These are phyloP conservation scores for Aromia moschata DNA, from an alignment of 2,888 invertebrate species.

Conservation along the genomic window DNA sequence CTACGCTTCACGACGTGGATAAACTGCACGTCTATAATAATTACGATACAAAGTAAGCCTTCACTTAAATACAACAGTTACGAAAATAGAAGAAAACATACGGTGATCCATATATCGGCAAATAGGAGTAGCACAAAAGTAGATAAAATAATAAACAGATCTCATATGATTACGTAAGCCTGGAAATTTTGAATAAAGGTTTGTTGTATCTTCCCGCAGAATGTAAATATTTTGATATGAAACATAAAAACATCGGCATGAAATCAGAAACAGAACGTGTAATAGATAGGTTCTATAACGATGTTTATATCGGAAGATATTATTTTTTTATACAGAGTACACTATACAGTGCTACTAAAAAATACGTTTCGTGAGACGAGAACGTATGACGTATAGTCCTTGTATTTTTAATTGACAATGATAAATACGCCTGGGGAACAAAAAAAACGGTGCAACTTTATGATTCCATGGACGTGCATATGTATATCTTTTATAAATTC, in stretches of 20 bases:
- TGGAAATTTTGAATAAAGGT: slow-evolving; percentile 14
- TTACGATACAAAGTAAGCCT: no score
- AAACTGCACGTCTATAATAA: no score
- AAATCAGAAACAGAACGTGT: slow-evolving; percentile 6
- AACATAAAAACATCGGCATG: slow-evolving; percentile 11
- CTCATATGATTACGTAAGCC: slow-evolving; percentile 13
- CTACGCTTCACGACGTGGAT: no score
- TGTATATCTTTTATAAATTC: no score
- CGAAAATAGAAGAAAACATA: neutral
- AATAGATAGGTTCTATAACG: slow-evolving; percentile 14
- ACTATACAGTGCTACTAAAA: neutral
- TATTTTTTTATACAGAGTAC: neutral
- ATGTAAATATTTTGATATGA: slow-evolving; percentile 20
- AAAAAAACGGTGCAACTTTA: no score
- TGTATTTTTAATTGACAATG: no score
- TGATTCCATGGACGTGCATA: no score
- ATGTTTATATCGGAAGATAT: slow-evolving; percentile 2
- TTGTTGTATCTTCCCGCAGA: slow-evolving; percentile 18
- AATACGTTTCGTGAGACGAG: neutral
- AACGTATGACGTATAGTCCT: no score
- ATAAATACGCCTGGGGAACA: no score
- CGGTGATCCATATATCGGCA: neutral
- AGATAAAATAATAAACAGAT: slow-evolving; percentile 1
- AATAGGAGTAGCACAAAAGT: neutral
- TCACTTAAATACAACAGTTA: no score